A percentile compares a stretch with the other conserved stretches of the same genome.
These are phyloP conservation scores for Lypha dubia DNA, from an alignment of 2,888 invertebrate species.

Conservation along the genomic window DNA sequence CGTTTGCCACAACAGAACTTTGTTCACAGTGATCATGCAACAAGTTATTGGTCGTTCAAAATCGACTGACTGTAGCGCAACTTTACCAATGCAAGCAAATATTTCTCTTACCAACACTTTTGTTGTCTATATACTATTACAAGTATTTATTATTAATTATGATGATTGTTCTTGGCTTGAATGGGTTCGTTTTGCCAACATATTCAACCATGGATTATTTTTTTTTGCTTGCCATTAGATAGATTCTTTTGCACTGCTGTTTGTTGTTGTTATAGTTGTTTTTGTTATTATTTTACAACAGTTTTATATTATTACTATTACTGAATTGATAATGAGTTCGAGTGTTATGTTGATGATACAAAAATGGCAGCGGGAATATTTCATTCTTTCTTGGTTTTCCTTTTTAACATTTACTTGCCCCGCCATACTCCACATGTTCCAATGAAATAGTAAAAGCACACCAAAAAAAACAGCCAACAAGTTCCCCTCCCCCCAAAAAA, in stretches of 20 bases:
- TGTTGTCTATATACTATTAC: constrained; percentile 23
- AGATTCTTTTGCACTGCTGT: constrained; percentile 17
- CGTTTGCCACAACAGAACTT: not conserved
- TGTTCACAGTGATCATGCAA: not conserved
- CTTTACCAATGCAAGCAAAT: not conserved
- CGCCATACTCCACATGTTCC: constrained; percentile 34
- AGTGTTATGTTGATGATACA: constrained; percentile 55
- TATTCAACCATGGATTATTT: constrained; percentile 43
- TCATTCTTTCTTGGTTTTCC: constrained; percentile 32
- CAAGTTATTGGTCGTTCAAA: not conserved
- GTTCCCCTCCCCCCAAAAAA: constrained; percentile 15
- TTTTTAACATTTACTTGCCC: not conserved
- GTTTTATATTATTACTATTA: constrained; percentile 68
- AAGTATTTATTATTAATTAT: constrained; percentile 70
- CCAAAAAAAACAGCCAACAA: constrained; percentile 9
- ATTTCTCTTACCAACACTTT: constrained; percentile 37
- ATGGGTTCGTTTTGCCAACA: constrained; percentile 62
- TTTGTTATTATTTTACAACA: constrained; percentile 52
- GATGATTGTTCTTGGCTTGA: constrained; percentile 69
- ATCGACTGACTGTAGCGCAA: constrained; percentile 17
- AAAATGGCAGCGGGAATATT: constrained; percentile 54
- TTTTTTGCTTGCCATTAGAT: no score
- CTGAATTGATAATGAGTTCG: constrained; percentile 71
- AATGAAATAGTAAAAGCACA: constrained; percentile 25
- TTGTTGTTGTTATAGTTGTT: constrained; percentile 17